phyloP scores from a whole-genome alignment of 2,113 vertebrate species.

The Xerus inauris region DNA sequence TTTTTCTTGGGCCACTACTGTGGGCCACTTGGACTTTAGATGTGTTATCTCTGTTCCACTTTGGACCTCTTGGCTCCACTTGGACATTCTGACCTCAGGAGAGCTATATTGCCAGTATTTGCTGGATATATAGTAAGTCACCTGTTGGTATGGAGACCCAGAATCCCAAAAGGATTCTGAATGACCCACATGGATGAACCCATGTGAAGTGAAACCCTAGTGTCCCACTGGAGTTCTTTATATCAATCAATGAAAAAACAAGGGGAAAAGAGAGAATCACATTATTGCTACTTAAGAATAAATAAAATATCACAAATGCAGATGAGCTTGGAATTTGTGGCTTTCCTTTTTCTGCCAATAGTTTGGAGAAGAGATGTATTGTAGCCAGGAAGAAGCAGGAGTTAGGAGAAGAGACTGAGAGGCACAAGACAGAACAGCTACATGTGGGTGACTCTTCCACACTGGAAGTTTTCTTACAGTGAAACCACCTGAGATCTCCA shows the following conservation, averaged over 20 bases:
- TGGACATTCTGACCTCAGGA: not conserved
- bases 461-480: not conserved
- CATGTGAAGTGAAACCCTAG: not conserved
- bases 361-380: not conserved
- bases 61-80: not conserved
- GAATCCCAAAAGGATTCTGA: not conserved
- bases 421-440: not conserved
- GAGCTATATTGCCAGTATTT: not conserved
- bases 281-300: not conserved
- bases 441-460: not conserved
- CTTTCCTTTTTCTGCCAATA: not conserved
- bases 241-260: not conserved
- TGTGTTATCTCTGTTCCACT: not conserved
- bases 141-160: not conserved
- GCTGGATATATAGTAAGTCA: not conserved
- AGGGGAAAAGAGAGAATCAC: not conserved
- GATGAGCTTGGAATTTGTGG: not conserved
- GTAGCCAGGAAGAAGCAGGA: not conserved
- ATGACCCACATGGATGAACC: not conserved
- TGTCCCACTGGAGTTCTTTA: not conserved
- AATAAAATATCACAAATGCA: not conserved
- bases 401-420: not conserved
- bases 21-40: not conserved
- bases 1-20: not conserved
- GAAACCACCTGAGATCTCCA: not conserved